These are phyloP conservation scores for Aphrophora alni DNA, from an alignment of 2,888 invertebrate species.

Conservation along the genomic window DNA sequence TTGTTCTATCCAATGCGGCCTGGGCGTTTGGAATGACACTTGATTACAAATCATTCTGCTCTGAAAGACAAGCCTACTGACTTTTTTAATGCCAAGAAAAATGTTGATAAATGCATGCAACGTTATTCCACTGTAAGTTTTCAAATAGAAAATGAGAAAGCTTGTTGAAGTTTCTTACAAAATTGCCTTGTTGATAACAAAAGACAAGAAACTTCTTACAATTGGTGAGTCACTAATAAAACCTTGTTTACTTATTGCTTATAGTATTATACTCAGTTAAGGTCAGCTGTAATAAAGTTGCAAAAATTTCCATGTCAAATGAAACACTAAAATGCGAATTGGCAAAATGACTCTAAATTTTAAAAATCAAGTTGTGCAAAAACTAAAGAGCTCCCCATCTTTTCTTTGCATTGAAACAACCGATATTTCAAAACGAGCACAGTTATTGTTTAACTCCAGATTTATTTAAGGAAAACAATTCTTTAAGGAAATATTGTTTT, in stretches of 20 bases:
- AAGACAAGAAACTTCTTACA: not conserved
- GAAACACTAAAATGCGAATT: not conserved
- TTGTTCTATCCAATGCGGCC: slow-evolving; percentile 2
- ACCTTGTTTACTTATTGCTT: not conserved
- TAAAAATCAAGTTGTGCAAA: not conserved
- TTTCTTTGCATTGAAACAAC: not conserved
- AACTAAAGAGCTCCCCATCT: not conserved
- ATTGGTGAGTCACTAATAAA: not conserved
- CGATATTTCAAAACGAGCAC: not conserved
- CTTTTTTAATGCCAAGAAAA: not conserved
- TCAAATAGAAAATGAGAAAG: not conserved
- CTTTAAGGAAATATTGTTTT: slow-evolving; percentile 14
- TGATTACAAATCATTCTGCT: not conserved
- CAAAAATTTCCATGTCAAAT: not conserved
- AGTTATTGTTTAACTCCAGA: not conserved
- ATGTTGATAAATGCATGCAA: not conserved
- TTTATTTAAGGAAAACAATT: not conserved
- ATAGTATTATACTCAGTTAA: not conserved
- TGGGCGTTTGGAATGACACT: slow-evolving; percentile 8
- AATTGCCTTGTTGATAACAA: not conserved
- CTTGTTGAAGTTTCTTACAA: not conserved
- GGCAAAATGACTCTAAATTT: not conserved
- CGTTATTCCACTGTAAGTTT: not conserved
- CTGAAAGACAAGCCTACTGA: slow-evolving; percentile 12
- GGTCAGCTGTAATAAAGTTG: not conserved